These are phyloP conservation scores for Chaetodon trifascialis DNA, from an alignment of 2,113 vertebrate species.

Conservation along the genomic window DNA sequence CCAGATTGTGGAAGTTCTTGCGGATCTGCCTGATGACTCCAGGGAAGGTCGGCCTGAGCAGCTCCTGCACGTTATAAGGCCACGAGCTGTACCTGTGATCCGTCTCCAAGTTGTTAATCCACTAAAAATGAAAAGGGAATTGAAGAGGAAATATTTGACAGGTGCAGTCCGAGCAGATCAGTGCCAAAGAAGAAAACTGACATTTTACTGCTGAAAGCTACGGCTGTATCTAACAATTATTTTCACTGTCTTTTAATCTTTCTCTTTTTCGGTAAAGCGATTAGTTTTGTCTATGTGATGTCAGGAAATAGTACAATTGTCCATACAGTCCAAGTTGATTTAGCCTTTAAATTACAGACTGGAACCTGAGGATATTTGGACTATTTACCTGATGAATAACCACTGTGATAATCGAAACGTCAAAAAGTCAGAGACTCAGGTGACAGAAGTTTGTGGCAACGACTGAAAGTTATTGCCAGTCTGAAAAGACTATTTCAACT, in stretches of 20 bases:
- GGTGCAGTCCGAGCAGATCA: background rate
- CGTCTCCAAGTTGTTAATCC: conserved; percentile 96
- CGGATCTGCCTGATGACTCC: conserved; percentile 98
- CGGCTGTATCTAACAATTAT: background rate
- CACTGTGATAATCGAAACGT: background rate
- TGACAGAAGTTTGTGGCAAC: background rate
- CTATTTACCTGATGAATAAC: too few relatives aligned
- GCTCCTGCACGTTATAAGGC: conserved; percentile 94
- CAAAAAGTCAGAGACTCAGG: background rate
- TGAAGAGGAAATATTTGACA: conserved; percentile 12
- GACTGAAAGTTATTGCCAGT: background rate
- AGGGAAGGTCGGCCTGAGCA: conserved; percentile 96
- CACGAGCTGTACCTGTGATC: conserved; percentile 93
- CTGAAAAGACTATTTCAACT: background rate
- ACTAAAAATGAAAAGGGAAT: conserved; percentile 79
- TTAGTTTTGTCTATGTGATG: background rate
- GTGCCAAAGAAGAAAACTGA: conserved; percentile 5
- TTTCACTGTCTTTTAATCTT: background rate
- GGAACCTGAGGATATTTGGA: too few relatives aligned
- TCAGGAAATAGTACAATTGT: background rate
- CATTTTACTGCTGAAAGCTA: conserved; percentile 11
- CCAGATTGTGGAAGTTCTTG: conserved; percentile 98
- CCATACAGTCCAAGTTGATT: background rate
- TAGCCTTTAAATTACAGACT: too few relatives aligned
- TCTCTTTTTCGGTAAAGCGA: background rate